Evolutionary conservation across 2,797 vertebrate genomes (phyloP), one percentile per base, ranked within the genome.

Genomic region (Poeciliopsis paucimaculata): DNA sequence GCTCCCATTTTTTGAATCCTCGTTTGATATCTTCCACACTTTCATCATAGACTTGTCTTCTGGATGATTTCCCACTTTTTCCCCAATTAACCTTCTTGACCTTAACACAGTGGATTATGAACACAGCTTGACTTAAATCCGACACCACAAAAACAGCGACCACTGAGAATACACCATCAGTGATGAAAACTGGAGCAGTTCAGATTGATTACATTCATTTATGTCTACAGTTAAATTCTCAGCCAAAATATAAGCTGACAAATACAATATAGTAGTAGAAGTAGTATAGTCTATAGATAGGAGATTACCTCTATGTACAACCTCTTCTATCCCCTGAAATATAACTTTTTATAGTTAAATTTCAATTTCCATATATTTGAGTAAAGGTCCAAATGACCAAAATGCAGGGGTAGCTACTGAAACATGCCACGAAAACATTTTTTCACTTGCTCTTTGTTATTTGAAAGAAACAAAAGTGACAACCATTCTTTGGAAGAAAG

Each of bases 91-190:
- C 51, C 8, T 23, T 76, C 51, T 77, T 74, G 43, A 75, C 78
- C 73, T 20, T 76, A 72, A 80, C 8, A 46, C 18, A 53, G 77
- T 72, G 62, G 72, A 78, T 84, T 78, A 84, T 85, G 71, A 79
- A 43, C 74, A 77, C n/a, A 60, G n/a, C 26, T 28, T 15, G 76
- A 47, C 82, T 77, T 78, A 62, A 72, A 60, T 68, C 31, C 68
- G 11, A 73, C 49, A 49, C 73, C 76, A 13, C 28, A 57, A 62
- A 46, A 39, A 36, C 47, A 64, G 45, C 45, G 55, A 70, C 73
- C 77, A 28, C 51, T 41, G 51, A 4, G 72, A 43, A 60, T 43
- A 70, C 57, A 75, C 23, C 68, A 70, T 60, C 28, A 77, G 39
- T 75, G 73, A 74, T 72, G 70, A 77, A 34, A 77, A 49, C 31